phyloP scores from a whole-genome alignment of 2,113 vertebrate species.

The Himantopus leucocephalus region DNA sequence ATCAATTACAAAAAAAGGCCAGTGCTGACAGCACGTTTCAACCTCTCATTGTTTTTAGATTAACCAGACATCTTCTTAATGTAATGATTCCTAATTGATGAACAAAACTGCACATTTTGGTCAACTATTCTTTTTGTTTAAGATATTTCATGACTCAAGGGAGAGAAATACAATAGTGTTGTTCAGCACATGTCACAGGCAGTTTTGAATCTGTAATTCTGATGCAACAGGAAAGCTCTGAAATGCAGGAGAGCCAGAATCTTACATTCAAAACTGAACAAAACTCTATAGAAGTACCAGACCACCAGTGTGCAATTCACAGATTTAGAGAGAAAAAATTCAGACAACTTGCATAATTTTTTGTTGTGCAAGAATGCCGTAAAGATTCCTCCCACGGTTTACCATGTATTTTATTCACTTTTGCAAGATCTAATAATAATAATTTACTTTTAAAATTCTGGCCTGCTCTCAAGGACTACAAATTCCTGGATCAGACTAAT shows the following conservation, averaged over 20 bases:
- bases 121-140: not conserved
- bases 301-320: not conserved
- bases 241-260: not conserved
- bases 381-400: not conserved
- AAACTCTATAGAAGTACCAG: not conserved
- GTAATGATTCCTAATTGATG: not conserved
- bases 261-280: not conserved
- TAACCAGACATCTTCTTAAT: not conserved
- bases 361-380: not conserved
- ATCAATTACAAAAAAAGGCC: not conserved
- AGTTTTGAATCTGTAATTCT: not conserved
- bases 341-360: not conserved
- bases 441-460: not conserved
- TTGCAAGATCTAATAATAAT: not conserved
- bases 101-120: not conserved
- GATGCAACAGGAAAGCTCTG: not conserved
- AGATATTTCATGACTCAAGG: not conserved
- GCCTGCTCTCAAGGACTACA: not conserved
- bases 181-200: rapidly evolving
- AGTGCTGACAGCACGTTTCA: not conserved
- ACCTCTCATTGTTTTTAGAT: not conserved
- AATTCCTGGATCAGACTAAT: not conserved
- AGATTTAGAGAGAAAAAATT: not conserved
- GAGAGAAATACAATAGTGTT: not conserved
- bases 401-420: not conserved